Evolutionary conservation across 2,797 vertebrate species (phyloP).

Genomic region (Glossophaga mutica): DNA sequence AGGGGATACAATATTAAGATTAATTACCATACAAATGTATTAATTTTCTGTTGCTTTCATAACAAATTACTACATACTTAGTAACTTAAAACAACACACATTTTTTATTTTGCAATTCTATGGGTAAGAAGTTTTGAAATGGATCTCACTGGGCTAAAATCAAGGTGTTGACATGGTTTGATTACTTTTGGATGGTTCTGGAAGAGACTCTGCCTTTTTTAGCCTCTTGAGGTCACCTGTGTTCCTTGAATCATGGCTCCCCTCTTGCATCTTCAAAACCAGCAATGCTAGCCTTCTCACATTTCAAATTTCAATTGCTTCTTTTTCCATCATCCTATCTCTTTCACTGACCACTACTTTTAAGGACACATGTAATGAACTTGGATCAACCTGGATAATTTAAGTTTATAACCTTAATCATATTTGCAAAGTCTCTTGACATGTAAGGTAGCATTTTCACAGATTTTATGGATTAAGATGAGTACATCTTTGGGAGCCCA

Average conservation of each 20-base stretch:
- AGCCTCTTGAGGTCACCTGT: neutral
- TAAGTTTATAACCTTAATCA: constrained; percentile 5
- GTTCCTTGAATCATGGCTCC: neutral
- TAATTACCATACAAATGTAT: neutral
- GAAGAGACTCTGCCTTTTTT: neutral
- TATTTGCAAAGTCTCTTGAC: neutral
- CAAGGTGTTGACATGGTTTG: neutral
- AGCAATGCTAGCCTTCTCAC: neutral
- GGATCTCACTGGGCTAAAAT: neutral
- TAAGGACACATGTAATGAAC: neutral
- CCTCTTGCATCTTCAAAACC: neutral
- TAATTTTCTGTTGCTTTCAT: constrained; percentile 15
- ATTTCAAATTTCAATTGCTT: neutral
- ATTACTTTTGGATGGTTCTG: neutral
- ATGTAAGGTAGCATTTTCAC: neutral
- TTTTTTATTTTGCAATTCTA: neutral
- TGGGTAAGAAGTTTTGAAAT: neutral
- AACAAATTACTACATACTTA: neutral
- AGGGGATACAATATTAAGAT: neutral
- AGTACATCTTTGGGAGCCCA: neutral
- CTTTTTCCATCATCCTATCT: neutral
- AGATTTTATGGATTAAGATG: neutral
- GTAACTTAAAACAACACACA: neutral
- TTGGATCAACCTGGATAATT: neutral
- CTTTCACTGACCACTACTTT: neutral